phyloP scores from a whole-genome alignment of 2,113 vertebrate genomes.

The Scytalopus superciliaris region DNA sequence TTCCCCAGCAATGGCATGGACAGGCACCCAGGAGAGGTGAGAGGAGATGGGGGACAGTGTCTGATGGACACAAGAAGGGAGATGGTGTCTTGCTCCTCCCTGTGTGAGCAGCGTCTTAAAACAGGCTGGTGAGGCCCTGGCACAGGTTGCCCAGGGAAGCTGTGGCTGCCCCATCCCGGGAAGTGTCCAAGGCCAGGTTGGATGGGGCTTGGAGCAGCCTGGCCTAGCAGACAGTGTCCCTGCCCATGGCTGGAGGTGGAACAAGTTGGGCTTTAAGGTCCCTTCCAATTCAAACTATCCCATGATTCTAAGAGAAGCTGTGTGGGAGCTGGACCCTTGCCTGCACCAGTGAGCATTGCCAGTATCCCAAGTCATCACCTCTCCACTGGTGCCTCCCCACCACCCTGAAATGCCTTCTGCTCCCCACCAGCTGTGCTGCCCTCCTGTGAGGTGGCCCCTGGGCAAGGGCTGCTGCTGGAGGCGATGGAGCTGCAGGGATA shows the following conservation, averaged over 20 bases:
- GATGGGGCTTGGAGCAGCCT: neutral
- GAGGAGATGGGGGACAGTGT: neutral
- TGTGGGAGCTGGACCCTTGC: neutral
- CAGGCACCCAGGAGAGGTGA: neutral
- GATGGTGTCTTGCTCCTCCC: fast-evolving
- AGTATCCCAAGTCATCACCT: neutral
- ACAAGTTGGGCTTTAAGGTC: neutral
- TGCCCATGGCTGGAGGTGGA: neutral
- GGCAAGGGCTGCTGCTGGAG: neutral
- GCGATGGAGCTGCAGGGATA: fast-evolving
- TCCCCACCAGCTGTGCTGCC: neutral
- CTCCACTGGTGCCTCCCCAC: neutral
- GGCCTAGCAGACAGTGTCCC: neutral
- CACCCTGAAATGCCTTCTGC: neutral
- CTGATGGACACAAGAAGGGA: neutral
- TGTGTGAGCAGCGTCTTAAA: neutral
- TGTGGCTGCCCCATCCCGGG: neutral
- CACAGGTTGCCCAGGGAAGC: neutral
- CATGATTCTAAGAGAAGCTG: neutral
- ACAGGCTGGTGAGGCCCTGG: neutral
- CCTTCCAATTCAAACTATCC: neutral
- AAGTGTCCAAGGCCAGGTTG: neutral
- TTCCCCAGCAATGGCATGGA: fast-evolving
- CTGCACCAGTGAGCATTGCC: neutral
- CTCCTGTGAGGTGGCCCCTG: neutral